Base-by-base conservation (phyloP, 1,140 invertebrate species). In the Stratiolaelaps scimitus region DNA sequence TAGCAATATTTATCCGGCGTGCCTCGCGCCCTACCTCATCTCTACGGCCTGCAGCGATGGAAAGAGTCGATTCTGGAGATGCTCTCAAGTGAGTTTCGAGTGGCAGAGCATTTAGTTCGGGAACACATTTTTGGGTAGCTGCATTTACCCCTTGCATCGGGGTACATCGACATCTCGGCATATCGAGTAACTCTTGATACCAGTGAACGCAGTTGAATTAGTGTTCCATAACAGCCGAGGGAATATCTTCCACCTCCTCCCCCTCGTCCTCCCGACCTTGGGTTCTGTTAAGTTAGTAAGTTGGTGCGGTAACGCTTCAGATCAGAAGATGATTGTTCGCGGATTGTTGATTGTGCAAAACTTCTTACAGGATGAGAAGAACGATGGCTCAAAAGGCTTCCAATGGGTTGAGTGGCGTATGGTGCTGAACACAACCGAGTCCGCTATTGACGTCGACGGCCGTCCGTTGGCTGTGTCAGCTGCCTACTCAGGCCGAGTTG, bases 1-100 rank as follows among this genome's bases (percentile, higher is more conserved):
- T n/a, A 91, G 93, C 1, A 94, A 91, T 43, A 94, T 98, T 72
- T 98, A 98, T 78, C 92, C 94, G 20, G 92, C 92, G 46, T 98
- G 93, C 76, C 86, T 93, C 74, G 92, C 94, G 0, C 93, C 94
- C 0, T 98, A 97, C 73, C 88, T 93, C 56, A 81, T 98, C 56
- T 86, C 90, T 0, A 96, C 92, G 0, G 92, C 92, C 19, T 94
- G 89, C 72, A 88, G 88, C 30, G 91, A 94, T 73, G 89, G 87
- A 67, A 43, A 28, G 30, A 60, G 17, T 26, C 15, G 53, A 60
- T 60, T 60, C 20, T 60, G 53, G 53, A 60, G 34, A 26, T 60
- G 53, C 53, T 1, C 53, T 60, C 53, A 60, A 23, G 53, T 60
- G 6, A 15, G 53, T 26, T 4, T 40, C 4, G 10, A 40, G 5